Conservation (phyloP, 2,113 vertebrate genomes). For the Nothoprocta pentlandii region DNA sequence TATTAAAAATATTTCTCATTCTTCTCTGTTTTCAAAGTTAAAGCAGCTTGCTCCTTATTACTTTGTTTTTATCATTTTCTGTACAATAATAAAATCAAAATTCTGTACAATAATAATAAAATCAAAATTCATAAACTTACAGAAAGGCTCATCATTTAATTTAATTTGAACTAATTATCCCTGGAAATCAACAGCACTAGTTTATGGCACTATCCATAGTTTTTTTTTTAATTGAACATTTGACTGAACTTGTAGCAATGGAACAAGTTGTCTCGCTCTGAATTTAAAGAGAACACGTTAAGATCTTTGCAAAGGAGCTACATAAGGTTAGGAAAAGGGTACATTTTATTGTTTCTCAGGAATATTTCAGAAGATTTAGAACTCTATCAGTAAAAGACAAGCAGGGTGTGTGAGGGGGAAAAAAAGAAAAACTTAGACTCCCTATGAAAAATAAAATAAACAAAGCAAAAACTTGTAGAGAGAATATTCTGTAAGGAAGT, state of each 20-base stretch:
- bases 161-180: slow-evolving; percentile 6
- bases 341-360: background rate
- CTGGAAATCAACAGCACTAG: background rate
- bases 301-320: background rate
- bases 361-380: background rate
- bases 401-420: accelerated
- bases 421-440: background rate
- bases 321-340: background rate
- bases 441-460: background rate
- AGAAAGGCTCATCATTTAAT: background rate
- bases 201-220: background rate
- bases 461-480: background rate
- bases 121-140: background rate
- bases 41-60: background rate
- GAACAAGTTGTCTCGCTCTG: background rate
- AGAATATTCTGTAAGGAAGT: background rate
- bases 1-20: background rate
- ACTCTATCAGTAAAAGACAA: background rate
- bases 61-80: background rate
- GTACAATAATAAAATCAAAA: background rate
- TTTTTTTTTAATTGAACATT: background rate
- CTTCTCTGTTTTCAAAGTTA: background rate
- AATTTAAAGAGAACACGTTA: background rate
- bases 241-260: background rate
- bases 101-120: background rate